phyloP scores from a whole-genome alignment of 2,888 invertebrate genomes.

The Galerucella calmariensis region DNA sequence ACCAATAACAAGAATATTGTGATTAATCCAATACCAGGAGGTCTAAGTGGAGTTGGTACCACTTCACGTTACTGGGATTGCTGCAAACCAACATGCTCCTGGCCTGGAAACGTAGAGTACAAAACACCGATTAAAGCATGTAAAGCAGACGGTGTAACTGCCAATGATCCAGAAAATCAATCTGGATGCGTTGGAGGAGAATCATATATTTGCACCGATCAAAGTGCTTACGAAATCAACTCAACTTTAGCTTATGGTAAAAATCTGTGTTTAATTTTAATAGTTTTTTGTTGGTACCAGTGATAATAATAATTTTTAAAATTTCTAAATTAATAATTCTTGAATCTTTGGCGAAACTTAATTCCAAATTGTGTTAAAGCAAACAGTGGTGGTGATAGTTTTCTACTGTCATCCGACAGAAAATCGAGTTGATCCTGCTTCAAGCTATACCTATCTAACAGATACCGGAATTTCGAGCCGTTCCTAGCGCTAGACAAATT shows the following conservation, averaged over 20 bases:
- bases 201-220: constrained; percentile 44
- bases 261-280: no score
- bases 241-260: constrained; percentile 44
- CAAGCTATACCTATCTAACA: no score
- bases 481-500: no score
- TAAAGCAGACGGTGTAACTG: constrained; percentile 42
- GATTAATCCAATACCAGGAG: constrained; percentile 36
- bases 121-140: constrained; percentile 39
- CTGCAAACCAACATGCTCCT: constrained; percentile 46
- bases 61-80: constrained; percentile 48
- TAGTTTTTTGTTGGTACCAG: no score
- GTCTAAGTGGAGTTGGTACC: constrained; percentile 42
- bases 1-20: constrained; percentile 23
- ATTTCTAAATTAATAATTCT: no score
- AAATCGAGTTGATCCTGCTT: no score
- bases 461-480: no score
- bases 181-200: constrained; percentile 43
- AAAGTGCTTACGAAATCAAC: constrained; percentile 41
- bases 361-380: no score
- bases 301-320: no score
- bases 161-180: constrained; percentile 38
- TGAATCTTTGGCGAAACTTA: no score
- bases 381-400: no score
- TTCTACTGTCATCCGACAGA: no score
- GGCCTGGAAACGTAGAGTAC: constrained; percentile 41